Evolutionary conservation across 2,888 invertebrate species (phyloP).

Genomic region (Chrysolina oricalcia): DNA sequence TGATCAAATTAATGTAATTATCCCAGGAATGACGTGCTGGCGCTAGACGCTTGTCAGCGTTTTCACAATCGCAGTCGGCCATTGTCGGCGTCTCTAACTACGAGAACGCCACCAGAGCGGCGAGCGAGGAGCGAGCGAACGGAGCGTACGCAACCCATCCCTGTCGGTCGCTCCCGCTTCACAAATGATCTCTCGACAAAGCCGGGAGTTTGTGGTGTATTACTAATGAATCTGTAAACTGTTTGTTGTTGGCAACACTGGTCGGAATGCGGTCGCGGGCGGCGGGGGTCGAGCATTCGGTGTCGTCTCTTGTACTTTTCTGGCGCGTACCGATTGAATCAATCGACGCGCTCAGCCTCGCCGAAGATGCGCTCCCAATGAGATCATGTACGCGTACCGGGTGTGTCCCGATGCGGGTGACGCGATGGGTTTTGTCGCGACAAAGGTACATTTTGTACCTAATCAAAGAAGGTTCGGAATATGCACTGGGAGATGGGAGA

Average conservation of each 20-base stretch:
- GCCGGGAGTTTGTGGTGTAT: slow-evolving; percentile 65
- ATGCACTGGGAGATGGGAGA: too few relatives aligned
- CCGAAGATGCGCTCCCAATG: slow-evolving; percentile 61
- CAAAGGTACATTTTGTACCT: too few relatives aligned
- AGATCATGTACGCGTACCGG: slow-evolving; percentile 16
- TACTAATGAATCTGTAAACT: slow-evolving; percentile 72
- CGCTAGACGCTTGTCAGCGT: neutral
- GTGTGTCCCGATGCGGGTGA: neutral
- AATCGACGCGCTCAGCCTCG: slow-evolving; percentile 63
- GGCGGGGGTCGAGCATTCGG: slow-evolving; percentile 71
- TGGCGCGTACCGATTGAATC: slow-evolving; percentile 65
- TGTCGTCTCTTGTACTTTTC: slow-evolving; percentile 60
- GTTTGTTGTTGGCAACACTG: slow-evolving; percentile 71
- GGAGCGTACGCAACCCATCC: slow-evolving; percentile 22
- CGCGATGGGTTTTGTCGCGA: neutral
- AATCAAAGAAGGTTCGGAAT: too few relatives aligned
- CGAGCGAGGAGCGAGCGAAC: neutral
- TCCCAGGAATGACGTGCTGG: neutral
- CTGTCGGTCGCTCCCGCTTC: slow-evolving; percentile 30
- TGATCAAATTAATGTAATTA: neutral
- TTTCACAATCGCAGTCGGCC: slow-evolving; percentile 38
- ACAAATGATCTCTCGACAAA: slow-evolving; percentile 48
- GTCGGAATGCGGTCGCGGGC: slow-evolving; percentile 73
- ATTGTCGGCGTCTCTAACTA: slow-evolving; percentile 39
- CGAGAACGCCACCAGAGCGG: slow-evolving; percentile 19